These are phyloP conservation scores for Thunnus albacares DNA, from an alignment of 2,797 vertebrate genomes.

Conservation along the genomic window DNA sequence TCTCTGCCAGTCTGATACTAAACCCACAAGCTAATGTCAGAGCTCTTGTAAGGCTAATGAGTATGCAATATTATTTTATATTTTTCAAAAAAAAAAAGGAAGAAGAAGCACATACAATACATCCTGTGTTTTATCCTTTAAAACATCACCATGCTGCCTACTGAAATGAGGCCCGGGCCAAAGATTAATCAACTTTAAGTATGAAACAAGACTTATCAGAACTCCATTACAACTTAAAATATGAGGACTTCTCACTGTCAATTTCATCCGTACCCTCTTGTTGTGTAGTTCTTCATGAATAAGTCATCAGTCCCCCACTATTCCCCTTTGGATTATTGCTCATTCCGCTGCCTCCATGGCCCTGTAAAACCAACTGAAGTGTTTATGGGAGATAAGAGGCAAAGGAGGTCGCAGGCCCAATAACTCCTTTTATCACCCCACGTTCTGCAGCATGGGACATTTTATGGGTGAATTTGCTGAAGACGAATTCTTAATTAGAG, in stretches of 20 bases:
- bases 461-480: slow-evolving; percentile 78
- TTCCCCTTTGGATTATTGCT: slow-evolving; percentile 76
- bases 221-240: slow-evolving; percentile 48
- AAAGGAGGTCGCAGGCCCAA: slow-evolving; percentile 82
- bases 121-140: slow-evolving; percentile 16
- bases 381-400: slow-evolving; percentile 87
- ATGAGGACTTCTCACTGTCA: slow-evolving; percentile 61
- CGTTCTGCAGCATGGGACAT: slow-evolving; percentile 68
- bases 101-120: slow-evolving; percentile 3
- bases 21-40: slow-evolving; percentile 59
- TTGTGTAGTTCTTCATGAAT: slow-evolving; percentile 81
- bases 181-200: slow-evolving; percentile 60
- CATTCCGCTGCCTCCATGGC: slow-evolving; percentile 64
- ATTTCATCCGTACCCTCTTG: slow-evolving; percentile 73
- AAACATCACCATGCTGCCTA: slow-evolving; percentile 11
- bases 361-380: slow-evolving; percentile 85
- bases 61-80: slow-evolving; percentile 23
- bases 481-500: slow-evolving; percentile 86
- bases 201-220: slow-evolving; percentile 50
- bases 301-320: slow-evolving; percentile 78
- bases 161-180: slow-evolving; percentile 22
- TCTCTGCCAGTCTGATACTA: slow-evolving; percentile 52
- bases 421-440: slow-evolving; percentile 83
- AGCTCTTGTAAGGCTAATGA: slow-evolving; percentile 57
- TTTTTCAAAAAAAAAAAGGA: background rate